Evolutionary conservation across 2,888 invertebrate genomes (phyloP).

Genomic region (Bibio marci): DNA sequence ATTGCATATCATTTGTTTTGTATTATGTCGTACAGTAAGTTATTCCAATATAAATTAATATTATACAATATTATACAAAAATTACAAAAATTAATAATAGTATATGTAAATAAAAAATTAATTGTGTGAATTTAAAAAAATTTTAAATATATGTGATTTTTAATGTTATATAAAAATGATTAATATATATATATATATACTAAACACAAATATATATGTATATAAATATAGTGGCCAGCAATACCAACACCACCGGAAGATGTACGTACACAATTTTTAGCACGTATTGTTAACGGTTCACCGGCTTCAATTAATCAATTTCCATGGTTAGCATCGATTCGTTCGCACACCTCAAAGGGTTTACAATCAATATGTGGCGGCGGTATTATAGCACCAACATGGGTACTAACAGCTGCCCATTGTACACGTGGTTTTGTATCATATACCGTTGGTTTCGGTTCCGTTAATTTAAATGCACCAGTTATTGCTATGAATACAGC

Average conservation of each 20-base stretch:
- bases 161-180: too few species aligned
- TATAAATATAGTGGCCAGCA: not conserved
- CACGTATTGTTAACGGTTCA: not conserved
- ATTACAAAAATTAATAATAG: too few species aligned
- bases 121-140: too few species aligned
- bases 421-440: conserved; percentile 3
- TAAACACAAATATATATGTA: too few species aligned
- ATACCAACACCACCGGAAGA: not conserved
- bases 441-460: conserved; percentile 8
- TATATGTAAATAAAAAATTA: too few species aligned
- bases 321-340: conserved; percentile 8
- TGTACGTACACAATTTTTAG: not conserved
- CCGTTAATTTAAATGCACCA: conserved; percentile 6
- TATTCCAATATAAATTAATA: too few species aligned
- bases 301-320: conserved; percentile 5
- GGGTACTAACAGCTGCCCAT: conserved; percentile 9
- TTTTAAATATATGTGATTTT: too few species aligned
- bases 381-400: conserved; percentile 7
- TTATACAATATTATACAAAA: too few species aligned
- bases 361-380: conserved; percentile 8
- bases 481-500: conserved; percentile 4
- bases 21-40: too few species aligned
- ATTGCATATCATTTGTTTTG: too few species aligned
- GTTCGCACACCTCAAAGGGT: not conserved
- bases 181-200: too few species aligned